Conservation (phyloP, 2,888 invertebrate species). For the Bellardia pandia region DNA sequence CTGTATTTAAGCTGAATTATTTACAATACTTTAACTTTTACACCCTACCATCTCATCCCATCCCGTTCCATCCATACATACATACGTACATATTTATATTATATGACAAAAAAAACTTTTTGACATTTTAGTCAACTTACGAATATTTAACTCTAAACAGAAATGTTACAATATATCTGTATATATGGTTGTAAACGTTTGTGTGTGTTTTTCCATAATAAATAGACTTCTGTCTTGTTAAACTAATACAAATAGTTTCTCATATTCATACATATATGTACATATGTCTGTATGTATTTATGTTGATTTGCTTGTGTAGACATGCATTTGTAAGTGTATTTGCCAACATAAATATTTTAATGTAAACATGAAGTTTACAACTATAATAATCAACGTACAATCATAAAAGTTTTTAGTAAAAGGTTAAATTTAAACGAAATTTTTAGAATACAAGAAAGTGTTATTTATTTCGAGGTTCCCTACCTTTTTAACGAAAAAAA, state of each 20-base stretch:
- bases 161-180: neutral
- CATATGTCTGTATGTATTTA: neutral
- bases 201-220: slow-evolving; percentile 15
- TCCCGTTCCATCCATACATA: too few species aligned
- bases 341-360: slow-evolving; percentile 15
- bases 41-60: too few species aligned
- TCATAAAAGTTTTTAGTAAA: neutral
- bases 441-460: neutral
- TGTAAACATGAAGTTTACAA: slow-evolving; percentile 54
- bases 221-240: slow-evolving; percentile 46
- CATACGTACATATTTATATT: slow-evolving; percentile 6
- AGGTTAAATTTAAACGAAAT: neutral
- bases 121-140: slow-evolving; percentile 57
- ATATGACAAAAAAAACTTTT: slow-evolving; percentile 32
- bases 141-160: slow-evolving; percentile 21
- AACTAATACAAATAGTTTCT: slow-evolving; percentile 48
- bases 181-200: neutral
- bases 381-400: slow-evolving; percentile 40
- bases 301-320: neutral
- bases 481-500: too few species aligned
- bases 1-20: neutral
- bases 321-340: slow-evolving; percentile 11
- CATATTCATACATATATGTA: neutral
- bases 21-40: neutral
- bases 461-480: too few species aligned